phyloP scores from a whole-genome alignment of 1,140 invertebrate species.

The Trichomalopsis sarcophagae region DNA sequence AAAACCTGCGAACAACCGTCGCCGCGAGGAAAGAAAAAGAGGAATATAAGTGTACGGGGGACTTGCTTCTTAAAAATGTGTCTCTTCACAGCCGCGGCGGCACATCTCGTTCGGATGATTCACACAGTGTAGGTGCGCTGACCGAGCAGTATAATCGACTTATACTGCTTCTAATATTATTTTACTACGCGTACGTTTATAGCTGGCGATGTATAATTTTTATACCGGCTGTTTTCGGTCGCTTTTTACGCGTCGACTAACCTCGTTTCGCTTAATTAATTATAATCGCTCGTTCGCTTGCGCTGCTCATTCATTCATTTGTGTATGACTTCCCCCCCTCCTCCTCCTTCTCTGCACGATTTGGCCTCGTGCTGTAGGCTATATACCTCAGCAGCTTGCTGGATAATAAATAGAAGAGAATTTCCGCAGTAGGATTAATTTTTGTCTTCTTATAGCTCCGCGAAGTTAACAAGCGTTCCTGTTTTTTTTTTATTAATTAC shows the following conservation, averaged over 20 bases:
- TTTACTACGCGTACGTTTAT: background rate
- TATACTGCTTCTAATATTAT: no score
- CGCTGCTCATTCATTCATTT: background rate
- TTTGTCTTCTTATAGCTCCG: background rate
- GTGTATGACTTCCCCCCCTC: background rate
- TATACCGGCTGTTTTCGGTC: background rate
- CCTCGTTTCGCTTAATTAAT: conserved; percentile 42
- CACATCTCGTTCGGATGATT: no score
- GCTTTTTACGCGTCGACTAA: conserved; percentile 11
- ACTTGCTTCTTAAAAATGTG: background rate
- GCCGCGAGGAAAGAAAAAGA: background rate
- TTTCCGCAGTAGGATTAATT: background rate
- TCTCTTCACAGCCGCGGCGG: no score
- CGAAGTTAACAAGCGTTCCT: background rate
- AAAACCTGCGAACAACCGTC: background rate
- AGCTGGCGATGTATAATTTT: background rate
- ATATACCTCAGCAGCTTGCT: background rate
- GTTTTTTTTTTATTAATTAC: background rate
- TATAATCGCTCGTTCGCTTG: background rate
- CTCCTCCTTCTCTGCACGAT: background rate
- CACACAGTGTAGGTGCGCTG: no score
- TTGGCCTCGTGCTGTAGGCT: background rate
- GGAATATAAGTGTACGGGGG: background rate
- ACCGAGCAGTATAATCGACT: no score
- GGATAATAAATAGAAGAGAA: background rate